A percentile compares a stretch with the other conserved stretches of the same genome.
Evolutionary conservation across 2,797 vertebrate species (phyloP).

Genomic region (Pangasius krempfi): DNA sequence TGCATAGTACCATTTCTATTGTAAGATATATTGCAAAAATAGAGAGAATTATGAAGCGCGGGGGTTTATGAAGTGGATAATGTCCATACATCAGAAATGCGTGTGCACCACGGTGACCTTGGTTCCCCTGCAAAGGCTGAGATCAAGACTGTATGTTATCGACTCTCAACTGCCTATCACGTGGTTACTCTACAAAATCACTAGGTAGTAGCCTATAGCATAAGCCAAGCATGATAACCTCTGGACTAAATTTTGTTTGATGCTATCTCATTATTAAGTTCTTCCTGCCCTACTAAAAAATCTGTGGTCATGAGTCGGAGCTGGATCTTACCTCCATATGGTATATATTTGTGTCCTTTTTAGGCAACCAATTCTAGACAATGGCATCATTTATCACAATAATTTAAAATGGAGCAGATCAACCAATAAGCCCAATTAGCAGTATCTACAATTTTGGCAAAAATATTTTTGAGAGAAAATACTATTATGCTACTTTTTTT

Average conservation of each 20-base stretch:
- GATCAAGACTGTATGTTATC: background rate
- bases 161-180: background rate
- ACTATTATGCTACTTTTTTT: background rate
- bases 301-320: background rate
- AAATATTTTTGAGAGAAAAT: background rate
- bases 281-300: background rate
- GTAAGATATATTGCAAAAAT: background rate
- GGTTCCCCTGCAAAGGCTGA: background rate
- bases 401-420: background rate
- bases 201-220: background rate
- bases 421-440: background rate
- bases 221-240: background rate
- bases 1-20: background rate
- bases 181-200: background rate
- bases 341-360: background rate
- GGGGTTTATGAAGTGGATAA: background rate
- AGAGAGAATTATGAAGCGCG: background rate
- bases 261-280: background rate
- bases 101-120: background rate
- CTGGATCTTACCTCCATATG: background rate
- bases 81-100: background rate
- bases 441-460: background rate
- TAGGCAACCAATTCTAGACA: background rate
- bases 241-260: background rate
- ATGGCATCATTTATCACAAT: background rate